Evolutionary conservation across 2,888 invertebrate genomes (phyloP).

Genomic region (Leptopterna dolabrata): DNA sequence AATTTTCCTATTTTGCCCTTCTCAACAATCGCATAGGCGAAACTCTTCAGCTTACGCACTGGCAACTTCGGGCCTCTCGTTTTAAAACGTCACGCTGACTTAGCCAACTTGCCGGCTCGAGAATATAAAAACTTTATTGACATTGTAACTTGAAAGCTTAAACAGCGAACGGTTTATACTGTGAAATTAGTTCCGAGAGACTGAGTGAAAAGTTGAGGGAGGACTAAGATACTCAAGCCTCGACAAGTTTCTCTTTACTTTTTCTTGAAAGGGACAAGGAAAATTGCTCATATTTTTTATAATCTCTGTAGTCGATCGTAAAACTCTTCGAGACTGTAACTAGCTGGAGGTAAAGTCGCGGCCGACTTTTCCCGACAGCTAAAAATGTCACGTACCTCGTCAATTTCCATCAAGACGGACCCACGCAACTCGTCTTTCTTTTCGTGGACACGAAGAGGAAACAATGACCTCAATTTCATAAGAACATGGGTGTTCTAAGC

Average conservation of each 20-base stretch:
- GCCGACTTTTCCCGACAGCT: no score
- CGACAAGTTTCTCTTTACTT: not conserved
- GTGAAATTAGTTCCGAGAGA: constrained; percentile 31
- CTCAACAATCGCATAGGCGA: no score
- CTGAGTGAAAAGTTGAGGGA: constrained; percentile 17
- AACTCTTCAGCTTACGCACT: no score
- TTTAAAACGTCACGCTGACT: not conserved
- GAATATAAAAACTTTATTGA: constrained; percentile 11
- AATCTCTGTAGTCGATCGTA: not conserved
- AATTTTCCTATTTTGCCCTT: no score
- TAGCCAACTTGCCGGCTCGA: not conserved
- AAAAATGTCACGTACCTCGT: no score
- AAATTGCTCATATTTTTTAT: not conserved
- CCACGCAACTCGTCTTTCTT: no score
- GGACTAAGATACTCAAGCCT: not conserved
- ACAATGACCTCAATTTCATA: no score
- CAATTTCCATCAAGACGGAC: no score
- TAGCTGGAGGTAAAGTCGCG: no score
- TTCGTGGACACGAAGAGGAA: no score
- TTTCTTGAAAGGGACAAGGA: not conserved
- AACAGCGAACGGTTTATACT: constrained; percentile 30
- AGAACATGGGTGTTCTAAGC: no score
- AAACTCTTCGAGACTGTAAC: not conserved
- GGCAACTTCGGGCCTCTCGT: not conserved
- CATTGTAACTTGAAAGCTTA: not conserved